These are phyloP conservation scores for Drosophila micromelanica DNA, from an alignment of 1,140 invertebrate genomes.

Conservation along the genomic window DNA sequence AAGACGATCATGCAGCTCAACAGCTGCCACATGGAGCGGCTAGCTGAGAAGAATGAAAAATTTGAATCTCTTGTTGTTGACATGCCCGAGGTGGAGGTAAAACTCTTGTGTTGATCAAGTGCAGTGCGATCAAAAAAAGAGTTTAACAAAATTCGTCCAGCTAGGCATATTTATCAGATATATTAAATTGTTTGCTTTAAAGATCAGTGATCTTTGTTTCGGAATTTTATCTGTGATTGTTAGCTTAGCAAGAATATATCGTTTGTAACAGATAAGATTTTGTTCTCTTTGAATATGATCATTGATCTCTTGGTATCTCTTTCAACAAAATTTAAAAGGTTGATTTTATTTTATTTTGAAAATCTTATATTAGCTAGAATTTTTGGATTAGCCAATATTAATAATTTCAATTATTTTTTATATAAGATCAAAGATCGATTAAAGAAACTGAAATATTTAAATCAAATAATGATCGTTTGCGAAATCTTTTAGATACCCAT, in stretches of 20 bases:
- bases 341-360: no score
- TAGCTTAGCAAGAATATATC: background rate
- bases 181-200: background rate
- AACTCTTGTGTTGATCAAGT: constrained; percentile 8
- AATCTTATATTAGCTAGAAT: no score
- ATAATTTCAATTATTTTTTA: no score
- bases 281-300: no score
- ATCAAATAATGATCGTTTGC: no score
- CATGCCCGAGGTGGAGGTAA: constrained; percentile 38
- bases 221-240: background rate
- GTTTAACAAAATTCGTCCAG: background rate
- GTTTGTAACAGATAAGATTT: no score
- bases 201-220: background rate
- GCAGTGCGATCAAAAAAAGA: constrained; percentile 23
- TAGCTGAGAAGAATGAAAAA: constrained; percentile 1
- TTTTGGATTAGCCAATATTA: no score
- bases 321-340: no score
- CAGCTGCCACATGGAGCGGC: constrained; percentile 4
- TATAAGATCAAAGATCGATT: no score
- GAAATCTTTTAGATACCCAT: no score
- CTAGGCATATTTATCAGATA: background rate
- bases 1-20: constrained; percentile 32
- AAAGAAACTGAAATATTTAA: no score
- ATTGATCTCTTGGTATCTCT: no score
- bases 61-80: constrained; percentile 21